Percentiles rank a stretch among this genome's conserved stretches.
phyloP scores from a whole-genome alignment of 2,113 vertebrate genomes.

The Eretmochelys imbricata region DNA sequence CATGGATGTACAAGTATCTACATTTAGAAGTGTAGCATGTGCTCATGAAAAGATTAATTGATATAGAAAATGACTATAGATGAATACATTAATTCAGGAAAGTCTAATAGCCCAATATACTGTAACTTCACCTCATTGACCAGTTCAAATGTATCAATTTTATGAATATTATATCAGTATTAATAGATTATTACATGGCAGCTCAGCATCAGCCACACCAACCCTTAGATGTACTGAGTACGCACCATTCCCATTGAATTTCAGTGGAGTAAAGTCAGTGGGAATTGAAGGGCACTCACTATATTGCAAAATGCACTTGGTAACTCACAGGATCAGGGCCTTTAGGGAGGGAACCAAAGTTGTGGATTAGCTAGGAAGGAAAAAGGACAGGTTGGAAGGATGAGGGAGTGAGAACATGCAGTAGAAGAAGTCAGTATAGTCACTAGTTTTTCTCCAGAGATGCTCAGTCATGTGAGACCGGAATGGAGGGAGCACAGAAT shows the following conservation, averaged over 20 bases:
- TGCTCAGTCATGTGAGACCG: neutral
- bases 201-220: neutral
- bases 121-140: neutral
- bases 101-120: neutral
- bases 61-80: neutral
- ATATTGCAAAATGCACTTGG: neutral
- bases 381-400: neutral
- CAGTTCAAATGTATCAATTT: accelerated
- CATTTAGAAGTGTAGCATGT: neutral
- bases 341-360: neutral
- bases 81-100: neutral
- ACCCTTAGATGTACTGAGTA: neutral
- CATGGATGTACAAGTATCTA: neutral
- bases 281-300: neutral
- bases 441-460: neutral
- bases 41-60: neutral
- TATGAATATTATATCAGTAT: neutral
- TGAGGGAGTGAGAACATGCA: neutral
- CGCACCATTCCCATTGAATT: neutral
- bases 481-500: neutral
- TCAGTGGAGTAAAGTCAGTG: neutral
- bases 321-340: neutral
- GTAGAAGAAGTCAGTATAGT: neutral
- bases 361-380: neutral
- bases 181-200: neutral